These are phyloP conservation scores for Antidorcas marsupialis DNA, from an alignment of 2,113 vertebrate species.

Conservation along the genomic window DNA sequence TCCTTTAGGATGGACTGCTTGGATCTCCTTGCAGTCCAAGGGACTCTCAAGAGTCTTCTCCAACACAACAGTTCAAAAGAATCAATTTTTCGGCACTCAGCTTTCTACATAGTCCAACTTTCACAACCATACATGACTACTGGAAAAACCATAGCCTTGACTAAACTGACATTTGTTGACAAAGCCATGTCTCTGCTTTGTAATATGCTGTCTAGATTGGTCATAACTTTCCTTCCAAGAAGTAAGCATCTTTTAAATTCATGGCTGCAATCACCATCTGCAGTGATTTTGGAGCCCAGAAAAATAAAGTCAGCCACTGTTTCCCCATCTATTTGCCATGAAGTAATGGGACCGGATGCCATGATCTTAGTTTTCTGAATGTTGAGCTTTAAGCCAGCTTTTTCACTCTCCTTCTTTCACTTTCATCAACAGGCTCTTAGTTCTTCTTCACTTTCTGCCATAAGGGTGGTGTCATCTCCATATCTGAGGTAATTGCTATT, in stretches of 20 bases:
- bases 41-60: neutral
- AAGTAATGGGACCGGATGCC: neutral
- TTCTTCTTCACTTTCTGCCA: neutral
- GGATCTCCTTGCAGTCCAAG: neutral
- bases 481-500: too few species aligned
- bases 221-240: neutral
- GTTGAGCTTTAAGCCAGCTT: neutral
- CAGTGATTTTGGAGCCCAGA: neutral
- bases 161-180: neutral
- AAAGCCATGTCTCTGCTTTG: neutral
- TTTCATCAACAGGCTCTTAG: neutral
- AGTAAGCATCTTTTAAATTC: neutral
- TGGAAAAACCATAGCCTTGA: neutral
- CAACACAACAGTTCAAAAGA: neutral
- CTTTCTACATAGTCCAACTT: neutral
- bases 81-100: rapidly evolving
- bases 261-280: neutral
- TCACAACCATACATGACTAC: neutral
- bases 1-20: neutral
- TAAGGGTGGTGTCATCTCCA: neutral
- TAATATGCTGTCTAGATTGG: neutral
- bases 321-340: neutral
- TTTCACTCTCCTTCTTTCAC: neutral
- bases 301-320: neutral
- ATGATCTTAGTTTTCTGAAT: neutral